Evolutionary conservation across 2,888 invertebrate species (phyloP).

Genomic region (Archips xylosteana): DNA sequence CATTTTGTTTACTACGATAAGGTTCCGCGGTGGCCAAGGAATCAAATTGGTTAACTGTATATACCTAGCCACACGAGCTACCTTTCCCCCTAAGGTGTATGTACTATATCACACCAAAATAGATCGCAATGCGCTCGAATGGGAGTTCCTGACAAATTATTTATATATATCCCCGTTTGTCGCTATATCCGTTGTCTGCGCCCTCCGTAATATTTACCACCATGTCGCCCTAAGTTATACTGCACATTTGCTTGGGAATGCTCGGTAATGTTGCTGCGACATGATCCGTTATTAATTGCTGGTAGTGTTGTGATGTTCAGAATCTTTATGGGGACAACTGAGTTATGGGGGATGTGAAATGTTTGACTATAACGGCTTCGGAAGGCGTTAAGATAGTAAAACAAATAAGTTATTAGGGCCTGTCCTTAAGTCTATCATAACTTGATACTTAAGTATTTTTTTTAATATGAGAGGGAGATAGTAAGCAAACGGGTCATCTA

Average conservation of each 20-base stretch:
- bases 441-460: no score
- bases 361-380: slow-evolving; percentile 2
- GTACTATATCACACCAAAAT: slow-evolving; percentile 47
- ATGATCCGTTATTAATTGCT: slow-evolving; percentile 26
- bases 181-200: slow-evolving; percentile 63
- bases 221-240: slow-evolving; percentile 23
- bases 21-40: no score
- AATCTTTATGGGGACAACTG: slow-evolving; percentile 21
- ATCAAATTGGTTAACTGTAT: no score
- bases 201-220: slow-evolving; percentile 47
- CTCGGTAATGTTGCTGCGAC: not conserved
- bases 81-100: no score
- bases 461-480: no score
- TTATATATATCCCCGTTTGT: slow-evolving; percentile 76
- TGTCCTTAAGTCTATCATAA: no score
- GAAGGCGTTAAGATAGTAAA: not conserved
- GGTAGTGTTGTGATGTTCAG: slow-evolving; percentile 20
- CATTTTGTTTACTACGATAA: no score
- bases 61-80: no score
- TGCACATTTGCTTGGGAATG: slow-evolving; percentile 14
- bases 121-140: slow-evolving; percentile 62
- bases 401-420: no score
- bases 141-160: slow-evolving; percentile 84
- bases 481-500: no score
- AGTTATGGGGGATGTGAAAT: slow-evolving; percentile 13